These are phyloP conservation scores for Poecilobothrus nobilitatus DNA, from an alignment of 2,888 invertebrate genomes.

Conservation along the genomic window DNA sequence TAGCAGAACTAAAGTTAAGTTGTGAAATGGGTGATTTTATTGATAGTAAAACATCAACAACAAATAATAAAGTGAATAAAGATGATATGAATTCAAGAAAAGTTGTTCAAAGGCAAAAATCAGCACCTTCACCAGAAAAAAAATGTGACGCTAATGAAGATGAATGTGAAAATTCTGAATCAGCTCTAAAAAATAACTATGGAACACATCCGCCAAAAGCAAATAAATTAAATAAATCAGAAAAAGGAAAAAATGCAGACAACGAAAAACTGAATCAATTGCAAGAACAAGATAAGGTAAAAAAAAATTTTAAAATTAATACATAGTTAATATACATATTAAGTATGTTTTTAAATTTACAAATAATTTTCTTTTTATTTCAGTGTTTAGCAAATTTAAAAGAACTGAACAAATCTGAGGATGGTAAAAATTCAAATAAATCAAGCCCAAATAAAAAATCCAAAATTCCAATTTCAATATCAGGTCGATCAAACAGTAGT, in stretches of 20 bases:
- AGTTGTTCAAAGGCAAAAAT: constrained; percentile 37
- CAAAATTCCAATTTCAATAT: constrained; percentile 39
- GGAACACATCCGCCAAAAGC: constrained; percentile 42
- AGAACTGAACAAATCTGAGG: constrained; percentile 1
- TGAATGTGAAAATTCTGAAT: constrained; percentile 9
- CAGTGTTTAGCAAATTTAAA: neutral
- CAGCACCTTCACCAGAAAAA: constrained; percentile 32
- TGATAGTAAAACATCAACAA: constrained; percentile 33
- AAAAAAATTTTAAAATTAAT: constrained; percentile 25
- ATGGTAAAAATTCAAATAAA: constrained; percentile 27
- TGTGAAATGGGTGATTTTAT: constrained; percentile 33
- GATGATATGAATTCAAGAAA: constrained; percentile 22
- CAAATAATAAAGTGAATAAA: constrained; percentile 23
- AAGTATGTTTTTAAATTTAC: neutral
- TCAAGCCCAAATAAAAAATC: constrained; percentile 43
- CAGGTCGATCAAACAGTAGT: constrained; percentile 28
- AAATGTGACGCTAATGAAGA: constrained; percentile 18
- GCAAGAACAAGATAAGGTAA: constrained; percentile 22
- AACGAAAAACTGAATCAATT: constrained; percentile 28
- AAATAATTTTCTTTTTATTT: neutral
- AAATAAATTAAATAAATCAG: constrained; percentile 19
- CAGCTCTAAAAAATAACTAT: constrained; percentile 28
- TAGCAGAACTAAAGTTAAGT: constrained; percentile 39
- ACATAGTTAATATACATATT: constrained; percentile 11
- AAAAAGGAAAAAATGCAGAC: constrained; percentile 27